Conservation (phyloP, 2,797 vertebrate genomes). For the Dermochelys coriacea region DNA sequence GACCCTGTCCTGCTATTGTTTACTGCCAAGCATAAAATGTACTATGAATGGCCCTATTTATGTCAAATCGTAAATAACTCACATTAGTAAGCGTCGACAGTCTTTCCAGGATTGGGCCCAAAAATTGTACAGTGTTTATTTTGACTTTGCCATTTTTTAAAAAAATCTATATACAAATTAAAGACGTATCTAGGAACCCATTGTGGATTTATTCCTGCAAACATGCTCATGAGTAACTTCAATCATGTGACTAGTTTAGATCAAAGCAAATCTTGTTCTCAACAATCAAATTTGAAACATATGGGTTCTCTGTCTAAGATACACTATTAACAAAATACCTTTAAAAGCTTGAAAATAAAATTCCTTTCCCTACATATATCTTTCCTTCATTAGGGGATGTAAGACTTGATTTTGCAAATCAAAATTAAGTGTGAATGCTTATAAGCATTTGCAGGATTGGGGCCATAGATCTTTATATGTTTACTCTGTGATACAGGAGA, state of each 20-base stretch:
- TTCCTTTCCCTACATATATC: neutral
- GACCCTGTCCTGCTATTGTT: rapidly evolving
- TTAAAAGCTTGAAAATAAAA: neutral
- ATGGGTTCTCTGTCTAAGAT: neutral
- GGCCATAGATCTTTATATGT: neutral
- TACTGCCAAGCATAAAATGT: neutral
- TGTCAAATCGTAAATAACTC: neutral
- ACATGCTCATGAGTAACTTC: neutral
- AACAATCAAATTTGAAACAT: rapidly evolving
- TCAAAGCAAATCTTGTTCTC: neutral
- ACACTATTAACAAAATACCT: rapidly evolving
- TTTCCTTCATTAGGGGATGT: neutral
- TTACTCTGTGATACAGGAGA: neutral
- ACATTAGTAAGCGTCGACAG: neutral
- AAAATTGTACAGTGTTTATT: neutral
- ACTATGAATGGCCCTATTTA: neutral
- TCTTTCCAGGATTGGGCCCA: neutral
- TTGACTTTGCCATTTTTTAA: neutral
- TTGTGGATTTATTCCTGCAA: neutral
- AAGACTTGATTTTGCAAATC: neutral
- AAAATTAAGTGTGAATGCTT: neutral
- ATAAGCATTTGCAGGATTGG: neutral
- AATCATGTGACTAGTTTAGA: neutral
- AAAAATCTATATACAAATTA: neutral
- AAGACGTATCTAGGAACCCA: neutral